A percentile compares a stretch with the other conserved stretches of the same genome.
phyloP scores from a whole-genome alignment of 1,140 invertebrate genomes.

The Pseudomyrmex concolor region DNA sequence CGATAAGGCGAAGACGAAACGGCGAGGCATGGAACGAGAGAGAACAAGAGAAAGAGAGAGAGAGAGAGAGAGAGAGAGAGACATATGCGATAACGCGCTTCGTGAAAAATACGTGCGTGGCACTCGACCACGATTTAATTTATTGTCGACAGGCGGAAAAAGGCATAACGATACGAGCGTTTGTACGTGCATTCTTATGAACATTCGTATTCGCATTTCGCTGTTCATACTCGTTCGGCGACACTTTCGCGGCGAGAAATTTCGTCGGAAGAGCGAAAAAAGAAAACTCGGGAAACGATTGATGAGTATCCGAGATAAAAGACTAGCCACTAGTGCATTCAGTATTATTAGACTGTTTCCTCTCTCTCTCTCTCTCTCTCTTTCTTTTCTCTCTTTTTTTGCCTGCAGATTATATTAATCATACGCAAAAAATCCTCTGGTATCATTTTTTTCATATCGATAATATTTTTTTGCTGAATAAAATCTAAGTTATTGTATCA shows the following conservation, averaged over 20 bases:
- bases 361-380: not conserved
- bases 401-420: not conserved
- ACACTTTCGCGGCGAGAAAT: slow-evolving; percentile 20
- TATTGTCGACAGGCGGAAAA: slow-evolving; percentile 59
- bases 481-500: slow-evolving; percentile 26
- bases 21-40: not conserved
- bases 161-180: slow-evolving; percentile 18
- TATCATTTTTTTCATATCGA: not conserved
- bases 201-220: slow-evolving; percentile 27
- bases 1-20: slow-evolving; percentile 36
- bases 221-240: slow-evolving; percentile 21
- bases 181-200: slow-evolving; percentile 10
- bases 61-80: not conserved
- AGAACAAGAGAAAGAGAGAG: not conserved
- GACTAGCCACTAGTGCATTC: slow-evolving; percentile 11
- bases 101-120: slow-evolving; percentile 54
- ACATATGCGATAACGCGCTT: slow-evolving; percentile 25
- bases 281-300: slow-evolving; percentile 34
- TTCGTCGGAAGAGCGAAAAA: not conserved
- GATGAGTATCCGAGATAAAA: slow-evolving; percentile 1
- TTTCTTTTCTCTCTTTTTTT: not conserved
- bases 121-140: slow-evolving; percentile 56
- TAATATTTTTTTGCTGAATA: not conserved
- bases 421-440: not conserved
- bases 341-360: not conserved